Conservation (phyloP, 2,797 vertebrate species). For the Erpetoichthys calabaricus region DNA sequence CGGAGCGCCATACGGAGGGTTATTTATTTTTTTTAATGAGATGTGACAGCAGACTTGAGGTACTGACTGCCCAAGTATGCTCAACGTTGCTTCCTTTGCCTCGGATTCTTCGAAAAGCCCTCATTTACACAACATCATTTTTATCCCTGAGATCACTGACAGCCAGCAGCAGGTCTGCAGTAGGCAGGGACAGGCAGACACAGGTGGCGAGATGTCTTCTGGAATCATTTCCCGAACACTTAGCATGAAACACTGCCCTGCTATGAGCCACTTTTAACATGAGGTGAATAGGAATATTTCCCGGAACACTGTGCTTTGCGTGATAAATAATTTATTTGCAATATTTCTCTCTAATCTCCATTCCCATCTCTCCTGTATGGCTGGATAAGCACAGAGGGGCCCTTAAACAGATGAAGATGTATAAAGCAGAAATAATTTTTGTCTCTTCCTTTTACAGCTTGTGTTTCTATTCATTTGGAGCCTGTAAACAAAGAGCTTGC, state of each 20-base stretch:
- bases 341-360: conserved; percentile 9
- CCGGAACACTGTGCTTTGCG: neutral
- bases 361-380: conserved; percentile 4
- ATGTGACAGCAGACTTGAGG: conserved; percentile 8
- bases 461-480: neutral
- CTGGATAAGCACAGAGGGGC: conserved; percentile 9
- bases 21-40: neutral
- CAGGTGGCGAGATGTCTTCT: neutral
- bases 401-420: conserved; percentile 8
- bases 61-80: conserved; percentile 7
- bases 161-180: neutral
- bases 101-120: conserved; percentile 11
- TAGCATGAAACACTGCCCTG: conserved; percentile 12
- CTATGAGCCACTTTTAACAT: conserved; percentile 11
- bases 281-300: conserved; percentile 14
- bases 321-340: conserved; percentile 16
- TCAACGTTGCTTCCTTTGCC: conserved; percentile 3
- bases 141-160: conserved; percentile 1
- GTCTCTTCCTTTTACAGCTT: neutral
- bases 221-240: neutral
- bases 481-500: too few species aligned
- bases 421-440: neutral
- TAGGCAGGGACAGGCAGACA: neutral
- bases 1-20: too few species aligned
- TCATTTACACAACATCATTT: conserved; percentile 21